phyloP scores from a whole-genome alignment of 2,113 vertebrate species.

The Proteles cristata region DNA sequence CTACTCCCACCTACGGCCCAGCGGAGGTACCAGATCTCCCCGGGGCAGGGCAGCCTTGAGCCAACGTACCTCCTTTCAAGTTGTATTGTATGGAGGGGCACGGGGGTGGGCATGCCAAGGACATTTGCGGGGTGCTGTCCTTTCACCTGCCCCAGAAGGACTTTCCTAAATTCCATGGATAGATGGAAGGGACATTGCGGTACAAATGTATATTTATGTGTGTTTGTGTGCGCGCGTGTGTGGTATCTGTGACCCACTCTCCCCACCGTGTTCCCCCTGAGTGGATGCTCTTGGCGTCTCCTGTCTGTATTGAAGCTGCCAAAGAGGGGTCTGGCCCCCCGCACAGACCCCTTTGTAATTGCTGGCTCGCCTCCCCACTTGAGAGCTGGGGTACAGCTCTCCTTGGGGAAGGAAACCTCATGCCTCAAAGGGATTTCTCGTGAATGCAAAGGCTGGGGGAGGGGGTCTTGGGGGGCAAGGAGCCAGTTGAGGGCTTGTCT shows the following conservation, averaged over 20 bases:
- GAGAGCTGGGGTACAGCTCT: conserved; percentile 4
- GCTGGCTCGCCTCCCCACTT: background rate
- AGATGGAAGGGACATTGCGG: conserved; percentile 47
- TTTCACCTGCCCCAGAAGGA: conserved; percentile 14
- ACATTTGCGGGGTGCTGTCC: background rate
- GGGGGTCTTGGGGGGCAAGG: conserved; percentile 10
- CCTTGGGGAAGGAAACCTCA: conserved; percentile 1
- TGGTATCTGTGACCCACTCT: background rate
- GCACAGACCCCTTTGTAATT: background rate
- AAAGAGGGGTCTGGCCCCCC: background rate
- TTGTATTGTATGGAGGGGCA: background rate
- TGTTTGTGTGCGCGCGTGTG: background rate
- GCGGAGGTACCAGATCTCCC: background rate
- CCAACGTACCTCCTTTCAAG: background rate
- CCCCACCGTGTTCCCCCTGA: background rate
- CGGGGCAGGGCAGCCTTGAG: background rate
- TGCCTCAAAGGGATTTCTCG: background rate
- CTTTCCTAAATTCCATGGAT: conserved; percentile 51
- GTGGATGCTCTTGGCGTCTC: conserved; percentile 2
- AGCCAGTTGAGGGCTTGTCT: conserved; percentile 39
- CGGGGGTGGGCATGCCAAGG: background rate
- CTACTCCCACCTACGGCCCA: background rate
- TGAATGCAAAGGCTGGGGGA: conserved; percentile 27
- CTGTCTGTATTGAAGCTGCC: conserved; percentile 27
- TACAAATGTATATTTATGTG: conserved; percentile 75